phyloP scores from a whole-genome alignment of 2,113 vertebrate genomes.

The Dipodomys merriami region DNA sequence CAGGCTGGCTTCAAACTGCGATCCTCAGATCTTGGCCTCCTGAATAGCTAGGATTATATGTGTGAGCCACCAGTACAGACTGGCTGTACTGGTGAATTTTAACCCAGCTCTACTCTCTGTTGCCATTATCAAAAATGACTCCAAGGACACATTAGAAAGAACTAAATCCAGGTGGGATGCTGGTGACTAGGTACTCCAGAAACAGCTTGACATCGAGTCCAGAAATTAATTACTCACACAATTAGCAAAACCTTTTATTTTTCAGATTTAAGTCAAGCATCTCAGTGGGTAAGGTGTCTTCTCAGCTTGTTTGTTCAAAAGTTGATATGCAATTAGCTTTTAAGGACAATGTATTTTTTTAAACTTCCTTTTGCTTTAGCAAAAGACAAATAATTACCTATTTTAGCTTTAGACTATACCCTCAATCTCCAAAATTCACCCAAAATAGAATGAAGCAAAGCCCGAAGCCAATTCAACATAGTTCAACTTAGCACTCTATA shows the following conservation, averaged over 20 bases:
- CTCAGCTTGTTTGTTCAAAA: constrained; percentile 64
- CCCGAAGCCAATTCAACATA: background rate
- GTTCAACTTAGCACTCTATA: background rate
- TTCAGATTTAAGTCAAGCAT: constrained; percentile 68
- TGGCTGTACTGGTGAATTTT: constrained; percentile 26
- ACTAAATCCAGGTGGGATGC: constrained; percentile 48
- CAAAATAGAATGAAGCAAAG: constrained; percentile 27
- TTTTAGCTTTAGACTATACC: background rate
- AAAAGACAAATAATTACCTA: background rate
- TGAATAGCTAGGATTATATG: too few relatives aligned
- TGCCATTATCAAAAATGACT: constrained; percentile 68
- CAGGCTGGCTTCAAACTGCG: too few relatives aligned
- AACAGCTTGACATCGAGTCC: constrained; percentile 42
- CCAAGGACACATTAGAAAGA: constrained; percentile 58
- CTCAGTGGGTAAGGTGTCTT: constrained; percentile 32
- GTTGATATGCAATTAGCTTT: constrained; percentile 12
- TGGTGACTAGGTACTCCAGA: constrained; percentile 68
- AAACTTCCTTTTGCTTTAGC: constrained; percentile 18
- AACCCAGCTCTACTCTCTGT: constrained; percentile 73
- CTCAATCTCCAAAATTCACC: background rate
- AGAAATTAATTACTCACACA: constrained; percentile 80
- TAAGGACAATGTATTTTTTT: constrained; percentile 32
- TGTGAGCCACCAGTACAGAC: too few relatives aligned
- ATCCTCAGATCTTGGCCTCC: too few relatives aligned
- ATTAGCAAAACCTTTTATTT: constrained; percentile 71